Percentiles rank a stretch among this genome's conserved stretches.
These are phyloP conservation scores for Hiodon alosoides DNA, from an alignment of 2,113 vertebrate species.

Conservation along the genomic window DNA sequence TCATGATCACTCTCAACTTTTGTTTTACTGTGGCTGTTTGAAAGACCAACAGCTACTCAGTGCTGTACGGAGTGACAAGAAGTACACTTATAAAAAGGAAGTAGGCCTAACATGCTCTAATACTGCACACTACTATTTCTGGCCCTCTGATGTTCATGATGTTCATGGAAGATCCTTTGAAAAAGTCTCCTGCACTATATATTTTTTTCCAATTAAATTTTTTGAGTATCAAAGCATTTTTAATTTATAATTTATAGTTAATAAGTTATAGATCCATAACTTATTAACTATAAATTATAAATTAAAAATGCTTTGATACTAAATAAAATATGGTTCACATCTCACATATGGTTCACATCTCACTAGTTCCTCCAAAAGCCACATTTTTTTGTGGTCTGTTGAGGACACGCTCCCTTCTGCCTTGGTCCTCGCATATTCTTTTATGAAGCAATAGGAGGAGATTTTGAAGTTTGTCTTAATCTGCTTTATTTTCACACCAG, in stretches of 20 bases:
- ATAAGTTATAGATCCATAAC: background rate
- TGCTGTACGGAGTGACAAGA: conserved; percentile 27
- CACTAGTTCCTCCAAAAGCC: too few relatives aligned
- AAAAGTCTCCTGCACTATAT: background rate
- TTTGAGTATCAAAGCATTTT: too few relatives aligned
- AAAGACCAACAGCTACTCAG: conserved; percentile 25
- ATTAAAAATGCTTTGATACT: background rate
- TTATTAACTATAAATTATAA: background rate
- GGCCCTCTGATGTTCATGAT: background rate
- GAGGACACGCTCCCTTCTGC: too few relatives aligned
- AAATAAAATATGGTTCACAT: too few relatives aligned
- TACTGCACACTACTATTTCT: background rate
- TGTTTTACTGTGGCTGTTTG: conserved; percentile 22
- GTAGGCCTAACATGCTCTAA: conserved; percentile 3
- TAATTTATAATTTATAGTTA: conserved; percentile 5
- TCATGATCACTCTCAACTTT: background rate
- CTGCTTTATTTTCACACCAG: too few relatives aligned
- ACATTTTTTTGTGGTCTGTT: too few relatives aligned
- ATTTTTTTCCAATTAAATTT: conserved; percentile 5
- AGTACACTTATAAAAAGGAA: conserved; percentile 24
- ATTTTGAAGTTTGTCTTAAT: too few relatives aligned
- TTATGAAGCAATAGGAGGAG: too few relatives aligned
- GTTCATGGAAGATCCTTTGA: background rate
- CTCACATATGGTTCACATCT: too few relatives aligned
- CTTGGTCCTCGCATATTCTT: too few relatives aligned